Conservation (phyloP, 2,113 vertebrate species). For the Scomber scombrus region DNA sequence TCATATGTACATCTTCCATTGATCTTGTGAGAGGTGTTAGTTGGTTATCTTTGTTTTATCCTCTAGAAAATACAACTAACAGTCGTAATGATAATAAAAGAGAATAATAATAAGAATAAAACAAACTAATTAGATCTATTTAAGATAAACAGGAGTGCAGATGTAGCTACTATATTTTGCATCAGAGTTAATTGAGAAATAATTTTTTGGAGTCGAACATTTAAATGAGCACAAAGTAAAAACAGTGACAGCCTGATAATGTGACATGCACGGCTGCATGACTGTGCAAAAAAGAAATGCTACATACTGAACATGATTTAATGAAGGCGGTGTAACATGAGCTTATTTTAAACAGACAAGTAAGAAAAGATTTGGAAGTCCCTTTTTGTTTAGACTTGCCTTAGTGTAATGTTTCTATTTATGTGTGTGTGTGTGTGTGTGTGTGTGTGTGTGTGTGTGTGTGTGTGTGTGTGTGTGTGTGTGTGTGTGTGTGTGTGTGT, state of each 20-base stretch:
- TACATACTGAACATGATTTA: background rate
- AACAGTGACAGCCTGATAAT: constrained; percentile 9
- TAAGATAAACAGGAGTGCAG: constrained; percentile 8
- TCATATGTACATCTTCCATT: constrained; percentile 32
- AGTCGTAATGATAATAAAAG: background rate
- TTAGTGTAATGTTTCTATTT: too few species aligned
- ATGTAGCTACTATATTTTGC: constrained; percentile 23
- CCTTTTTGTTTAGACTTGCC: too few species aligned
- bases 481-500: too few species aligned
- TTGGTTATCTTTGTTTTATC: background rate
- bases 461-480: too few species aligned
- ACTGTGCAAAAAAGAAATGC: constrained; percentile 25
- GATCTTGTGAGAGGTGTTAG: constrained; percentile 9
- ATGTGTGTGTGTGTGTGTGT: too few species aligned
- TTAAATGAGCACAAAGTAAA: constrained; percentile 16
- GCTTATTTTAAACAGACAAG: too few species aligned
- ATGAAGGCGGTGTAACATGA: too few species aligned
- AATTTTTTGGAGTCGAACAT: background rate
- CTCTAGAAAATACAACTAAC: constrained; percentile 10
- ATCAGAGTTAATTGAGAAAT: constrained; percentile 14
- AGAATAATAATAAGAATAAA: constrained; percentile 10
- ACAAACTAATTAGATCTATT: background rate
- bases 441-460: too few species aligned
- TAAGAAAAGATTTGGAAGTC: too few species aligned
- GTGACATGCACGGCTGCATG: constrained; percentile 14